Evolutionary conservation across 2,888 invertebrate genomes (phyloP).

Genomic region (Rhingia campestris): DNA sequence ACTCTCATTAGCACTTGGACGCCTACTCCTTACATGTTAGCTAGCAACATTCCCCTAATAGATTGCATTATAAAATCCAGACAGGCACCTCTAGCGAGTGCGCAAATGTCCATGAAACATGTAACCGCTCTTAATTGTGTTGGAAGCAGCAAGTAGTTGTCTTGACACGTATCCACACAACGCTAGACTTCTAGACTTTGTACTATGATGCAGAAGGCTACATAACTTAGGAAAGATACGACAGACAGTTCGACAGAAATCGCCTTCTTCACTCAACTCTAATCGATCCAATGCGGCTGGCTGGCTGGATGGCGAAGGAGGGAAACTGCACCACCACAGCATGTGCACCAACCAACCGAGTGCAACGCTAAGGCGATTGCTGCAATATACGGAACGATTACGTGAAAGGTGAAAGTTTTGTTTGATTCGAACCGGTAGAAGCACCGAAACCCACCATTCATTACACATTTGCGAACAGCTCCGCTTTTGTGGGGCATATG

Average conservation of each 20-base stretch:
- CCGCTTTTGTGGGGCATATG: slow-evolving; percentile 72
- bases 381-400: slow-evolving; percentile 79
- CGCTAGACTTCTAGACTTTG: slow-evolving; percentile 63
- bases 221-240: slow-evolving; percentile 55
- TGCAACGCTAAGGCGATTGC: slow-evolving; percentile 71
- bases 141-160: slow-evolving; percentile 62
- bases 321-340: slow-evolving; percentile 22
- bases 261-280: slow-evolving; percentile 34
- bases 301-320: neutral
- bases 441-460: slow-evolving; percentile 68
- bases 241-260: slow-evolving; percentile 62
- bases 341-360: slow-evolving; percentile 54
- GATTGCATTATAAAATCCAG: slow-evolving; percentile 43
- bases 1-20: slow-evolving; percentile 57
- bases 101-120: slow-evolving; percentile 70
- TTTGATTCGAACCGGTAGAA: slow-evolving; percentile 74
- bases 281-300: slow-evolving; percentile 24
- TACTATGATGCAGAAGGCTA: slow-evolving; percentile 48
- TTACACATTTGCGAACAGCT: slow-evolving; percentile 70
- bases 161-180: slow-evolving; percentile 49
- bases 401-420: slow-evolving; percentile 83
- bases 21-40: slow-evolving; percentile 45
- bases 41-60: slow-evolving; percentile 23
- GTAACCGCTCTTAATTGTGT: slow-evolving; percentile 64
- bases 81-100: slow-evolving; percentile 34